phyloP scores from a whole-genome alignment of 2,888 invertebrate genomes.

The Myathropa florea region DNA sequence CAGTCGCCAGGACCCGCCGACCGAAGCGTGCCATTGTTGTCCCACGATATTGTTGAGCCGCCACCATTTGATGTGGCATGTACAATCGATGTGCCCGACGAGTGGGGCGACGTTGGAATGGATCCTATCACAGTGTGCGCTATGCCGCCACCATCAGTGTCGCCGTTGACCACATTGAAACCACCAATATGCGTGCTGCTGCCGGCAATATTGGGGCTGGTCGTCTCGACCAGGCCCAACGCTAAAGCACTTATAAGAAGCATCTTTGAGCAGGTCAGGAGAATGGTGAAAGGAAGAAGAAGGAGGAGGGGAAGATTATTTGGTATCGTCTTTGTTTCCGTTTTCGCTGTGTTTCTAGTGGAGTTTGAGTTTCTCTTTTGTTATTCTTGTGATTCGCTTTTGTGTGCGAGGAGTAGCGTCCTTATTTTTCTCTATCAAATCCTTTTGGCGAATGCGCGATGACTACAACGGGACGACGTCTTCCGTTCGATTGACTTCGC shows the following conservation, averaged over 20 bases:
- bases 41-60: conserved; percentile 77
- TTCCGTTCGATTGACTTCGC: conserved; percentile 61
- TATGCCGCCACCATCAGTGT: conserved; percentile 65
- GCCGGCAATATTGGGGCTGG: conserved; percentile 76
- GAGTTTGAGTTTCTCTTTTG: conserved; percentile 1
- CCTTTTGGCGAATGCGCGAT: conserved; percentile 66
- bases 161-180: conserved; percentile 71
- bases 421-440: conserved; percentile 66
- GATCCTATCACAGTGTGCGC: conserved; percentile 69
- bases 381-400: not conserved
- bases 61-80: conserved; percentile 76
- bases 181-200: conserved; percentile 74
- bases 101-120: conserved; percentile 63
- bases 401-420: not conserved
- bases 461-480: conserved; percentile 55
- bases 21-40: conserved; percentile 80
- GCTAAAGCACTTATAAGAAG: conserved; percentile 76
- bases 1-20: conserved; percentile 79
- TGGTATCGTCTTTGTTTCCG: conserved; percentile 68
- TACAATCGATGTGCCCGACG: conserved; percentile 74
- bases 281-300: not conserved
- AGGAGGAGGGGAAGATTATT: conserved; percentile 26
- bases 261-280: conserved; percentile 72
- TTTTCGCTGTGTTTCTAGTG: conserved; percentile 33
- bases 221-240: conserved; percentile 74